Percentiles rank a stretch among this genome's conserved stretches.
These are phyloP conservation scores for Procambarus virginalis DNA, from an alignment of 1,140 invertebrate genomes.

Conservation along the genomic window DNA sequence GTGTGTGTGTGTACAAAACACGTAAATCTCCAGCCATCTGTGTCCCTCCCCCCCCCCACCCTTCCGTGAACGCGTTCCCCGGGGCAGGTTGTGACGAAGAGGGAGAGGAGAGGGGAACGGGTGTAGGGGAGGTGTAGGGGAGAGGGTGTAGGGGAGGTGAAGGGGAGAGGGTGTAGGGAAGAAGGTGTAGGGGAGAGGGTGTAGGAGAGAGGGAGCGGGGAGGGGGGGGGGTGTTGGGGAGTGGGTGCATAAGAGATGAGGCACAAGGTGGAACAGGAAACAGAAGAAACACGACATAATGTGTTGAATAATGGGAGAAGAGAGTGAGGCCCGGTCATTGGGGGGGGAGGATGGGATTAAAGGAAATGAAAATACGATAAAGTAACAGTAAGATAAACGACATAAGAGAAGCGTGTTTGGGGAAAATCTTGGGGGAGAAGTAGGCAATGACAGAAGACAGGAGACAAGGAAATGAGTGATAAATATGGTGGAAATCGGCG, in stretches of 20 bases:
- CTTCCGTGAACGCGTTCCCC: background rate
- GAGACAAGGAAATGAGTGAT: too few species aligned
- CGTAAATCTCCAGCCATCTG: too few species aligned
- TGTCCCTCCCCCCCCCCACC: background rate
- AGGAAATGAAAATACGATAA: too few species aligned
- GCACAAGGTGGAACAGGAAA: background rate
- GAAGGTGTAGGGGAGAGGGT: background rate
- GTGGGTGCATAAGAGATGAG: background rate
- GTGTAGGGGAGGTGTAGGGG: background rate
- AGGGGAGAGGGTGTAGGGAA: background rate
- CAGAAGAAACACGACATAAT: background rate
- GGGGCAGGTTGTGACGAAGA: background rate
- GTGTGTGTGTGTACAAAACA: background rate
- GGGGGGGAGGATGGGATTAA: too few species aligned
- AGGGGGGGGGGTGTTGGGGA: background rate
- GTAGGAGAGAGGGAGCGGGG: background rate
- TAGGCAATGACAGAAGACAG: background rate
- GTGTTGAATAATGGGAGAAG: too few species aligned
- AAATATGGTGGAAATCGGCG: too few species aligned
- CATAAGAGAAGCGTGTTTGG: too few species aligned
- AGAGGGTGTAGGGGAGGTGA: slow-evolving; percentile 3
- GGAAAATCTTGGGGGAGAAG: too few species aligned
- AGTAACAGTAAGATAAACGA: too few species aligned
- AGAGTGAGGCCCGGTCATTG: too few species aligned
- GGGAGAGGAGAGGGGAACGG: background rate